A percentile compares a stretch with the other conserved stretches of the same genome.
Evolutionary conservation across 2,113 vertebrate genomes (phyloP).

Genomic region (Anarhynchus alexandrinus): DNA sequence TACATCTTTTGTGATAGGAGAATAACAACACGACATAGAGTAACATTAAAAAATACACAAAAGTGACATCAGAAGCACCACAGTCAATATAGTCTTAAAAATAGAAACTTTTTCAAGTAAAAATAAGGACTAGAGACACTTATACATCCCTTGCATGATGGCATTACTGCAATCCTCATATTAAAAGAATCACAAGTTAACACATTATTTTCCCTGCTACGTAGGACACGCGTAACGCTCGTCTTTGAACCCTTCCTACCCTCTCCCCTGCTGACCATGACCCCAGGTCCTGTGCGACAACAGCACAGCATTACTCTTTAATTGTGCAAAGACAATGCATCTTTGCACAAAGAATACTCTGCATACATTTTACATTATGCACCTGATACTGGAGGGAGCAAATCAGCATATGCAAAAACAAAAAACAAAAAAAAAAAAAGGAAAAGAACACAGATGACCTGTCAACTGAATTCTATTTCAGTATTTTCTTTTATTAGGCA

Average conservation of each 20-base stretch:
- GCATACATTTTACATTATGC: not conserved
- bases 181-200: not conserved
- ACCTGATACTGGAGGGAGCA: not conserved
- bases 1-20: not conserved
- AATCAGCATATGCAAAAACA: not conserved
- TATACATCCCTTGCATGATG: not conserved
- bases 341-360: not conserved
- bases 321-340: not conserved
- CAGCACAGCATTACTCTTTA: not conserved
- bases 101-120: not conserved
- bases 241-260: not conserved
- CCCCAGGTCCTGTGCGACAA: fast-evolving
- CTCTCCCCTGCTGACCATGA: not conserved
- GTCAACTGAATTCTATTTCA: not conserved
- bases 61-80: not conserved
- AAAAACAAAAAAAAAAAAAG: not conserved
- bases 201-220: not conserved
- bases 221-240: fast-evolving
- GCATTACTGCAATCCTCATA: not conserved
- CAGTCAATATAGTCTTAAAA: not conserved
- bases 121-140: not conserved
- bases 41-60: not conserved
- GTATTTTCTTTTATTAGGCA: conserved; percentile 29
- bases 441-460: not conserved
- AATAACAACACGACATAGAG: not conserved